Conservation (phyloP, 2,113 vertebrate species). For the Mus pahari region DNA sequence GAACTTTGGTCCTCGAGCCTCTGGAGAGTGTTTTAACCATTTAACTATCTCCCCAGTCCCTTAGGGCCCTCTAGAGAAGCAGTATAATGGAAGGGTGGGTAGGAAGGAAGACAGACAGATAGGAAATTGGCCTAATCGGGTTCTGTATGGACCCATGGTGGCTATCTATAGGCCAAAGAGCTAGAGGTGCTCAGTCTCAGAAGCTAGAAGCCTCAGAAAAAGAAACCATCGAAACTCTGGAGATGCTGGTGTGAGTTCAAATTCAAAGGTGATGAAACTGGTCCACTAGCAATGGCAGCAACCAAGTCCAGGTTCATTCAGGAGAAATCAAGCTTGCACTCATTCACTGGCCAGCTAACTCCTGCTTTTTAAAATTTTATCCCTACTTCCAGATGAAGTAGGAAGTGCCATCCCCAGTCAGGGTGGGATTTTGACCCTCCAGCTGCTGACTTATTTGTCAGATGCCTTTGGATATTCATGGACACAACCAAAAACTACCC, state of each 20-base stretch:
- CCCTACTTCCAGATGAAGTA: neutral
- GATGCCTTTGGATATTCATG: neutral
- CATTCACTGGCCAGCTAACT: neutral
- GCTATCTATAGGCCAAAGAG: neutral
- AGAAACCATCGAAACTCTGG: neutral
- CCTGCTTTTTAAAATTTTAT: neutral
- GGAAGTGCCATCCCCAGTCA: neutral
- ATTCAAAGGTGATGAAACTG: neutral
- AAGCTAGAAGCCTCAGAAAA: neutral
- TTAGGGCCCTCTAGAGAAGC: neutral
- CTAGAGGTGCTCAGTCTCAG: neutral
- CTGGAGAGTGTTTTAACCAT: neutral
- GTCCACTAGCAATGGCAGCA: neutral
- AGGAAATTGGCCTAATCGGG: no score
- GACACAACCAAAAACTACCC: neutral
- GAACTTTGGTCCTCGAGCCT: neutral
- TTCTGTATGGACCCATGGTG: neutral
- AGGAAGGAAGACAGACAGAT: neutral
- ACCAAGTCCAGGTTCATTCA: neutral
- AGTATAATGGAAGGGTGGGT: neutral
- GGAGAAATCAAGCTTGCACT: neutral
- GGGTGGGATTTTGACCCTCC: neutral
- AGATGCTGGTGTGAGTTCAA: neutral
- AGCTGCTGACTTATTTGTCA: neutral
- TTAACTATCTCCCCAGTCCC: neutral